Evolutionary conservation across 2,888 invertebrate species (phyloP).

Genomic region (Encarsia formosa): DNA sequence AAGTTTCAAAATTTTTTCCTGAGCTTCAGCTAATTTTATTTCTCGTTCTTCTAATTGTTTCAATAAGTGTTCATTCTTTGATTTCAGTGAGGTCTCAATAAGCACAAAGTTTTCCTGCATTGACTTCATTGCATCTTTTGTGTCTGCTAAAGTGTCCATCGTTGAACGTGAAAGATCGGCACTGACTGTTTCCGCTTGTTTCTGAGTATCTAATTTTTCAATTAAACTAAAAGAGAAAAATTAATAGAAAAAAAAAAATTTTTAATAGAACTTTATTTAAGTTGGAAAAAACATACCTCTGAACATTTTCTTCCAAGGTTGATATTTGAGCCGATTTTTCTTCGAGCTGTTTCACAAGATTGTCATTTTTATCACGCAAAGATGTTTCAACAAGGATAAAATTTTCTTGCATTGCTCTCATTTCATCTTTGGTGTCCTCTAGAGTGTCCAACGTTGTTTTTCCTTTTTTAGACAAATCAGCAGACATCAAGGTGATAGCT

Average conservation of each 20-base stretch:
- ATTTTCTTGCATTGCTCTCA: conserved; percentile 76
- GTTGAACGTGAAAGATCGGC: conserved; percentile 50
- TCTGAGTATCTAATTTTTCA: conserved; percentile 36
- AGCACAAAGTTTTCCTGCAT: conserved; percentile 75
- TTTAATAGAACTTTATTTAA: not conserved
- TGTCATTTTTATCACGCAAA: conserved; percentile 65
- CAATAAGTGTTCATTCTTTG: conserved; percentile 60
- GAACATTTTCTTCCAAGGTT: conserved; percentile 58
- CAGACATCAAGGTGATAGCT: conserved; percentile 72
- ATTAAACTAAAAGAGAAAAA: conserved; percentile 34
- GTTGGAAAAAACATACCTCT: conserved; percentile 34
- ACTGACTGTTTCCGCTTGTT: conserved; percentile 36
- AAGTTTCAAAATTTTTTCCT: conserved; percentile 39
- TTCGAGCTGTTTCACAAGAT: conserved; percentile 56
- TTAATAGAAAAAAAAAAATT: conserved; percentile 5
- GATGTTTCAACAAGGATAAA: conserved; percentile 68
- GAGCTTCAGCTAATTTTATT: conserved; percentile 51
- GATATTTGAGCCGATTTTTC: conserved; percentile 57
- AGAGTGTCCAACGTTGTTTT: conserved; percentile 69
- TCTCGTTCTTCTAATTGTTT: conserved; percentile 58
- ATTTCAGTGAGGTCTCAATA: conserved; percentile 68
- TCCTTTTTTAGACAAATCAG: conserved; percentile 65
- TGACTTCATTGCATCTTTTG: conserved; percentile 71
- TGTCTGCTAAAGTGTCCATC: conserved; percentile 69
- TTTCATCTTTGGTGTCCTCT: conserved; percentile 76